Evolutionary conservation across 2,113 vertebrate genomes (phyloP).

Genomic region (Variabilichromis moorii): DNA sequence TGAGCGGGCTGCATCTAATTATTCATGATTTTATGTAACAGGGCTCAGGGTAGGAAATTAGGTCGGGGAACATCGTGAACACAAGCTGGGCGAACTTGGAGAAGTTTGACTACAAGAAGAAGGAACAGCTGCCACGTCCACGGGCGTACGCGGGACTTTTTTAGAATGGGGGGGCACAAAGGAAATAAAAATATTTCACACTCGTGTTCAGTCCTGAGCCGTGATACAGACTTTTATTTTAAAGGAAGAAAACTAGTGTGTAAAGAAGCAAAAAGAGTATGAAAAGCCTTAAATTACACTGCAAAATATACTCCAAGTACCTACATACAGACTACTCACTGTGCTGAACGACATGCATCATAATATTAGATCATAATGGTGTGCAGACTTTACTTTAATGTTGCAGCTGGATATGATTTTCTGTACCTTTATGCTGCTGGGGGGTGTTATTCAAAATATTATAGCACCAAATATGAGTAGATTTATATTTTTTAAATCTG

Average conservation of each 20-base stretch:
- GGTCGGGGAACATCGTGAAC: constrained; percentile 7
- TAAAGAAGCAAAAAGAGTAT: not conserved
- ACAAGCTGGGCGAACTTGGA: not conserved
- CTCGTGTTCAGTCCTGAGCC: not conserved
- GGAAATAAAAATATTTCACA: not conserved
- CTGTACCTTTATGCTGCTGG: not conserved
- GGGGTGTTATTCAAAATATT: not conserved
- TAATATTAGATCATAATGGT: not conserved
- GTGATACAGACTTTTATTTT: not conserved
- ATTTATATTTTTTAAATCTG: not conserved
- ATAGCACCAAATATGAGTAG: not conserved
- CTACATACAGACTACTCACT: not conserved
- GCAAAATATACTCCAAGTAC: not conserved
- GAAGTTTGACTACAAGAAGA: not conserved
- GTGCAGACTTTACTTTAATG: not conserved
- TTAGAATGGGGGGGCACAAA: not conserved
- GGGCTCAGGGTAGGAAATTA: constrained; percentile 12
- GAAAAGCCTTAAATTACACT: not conserved
- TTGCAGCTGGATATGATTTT: not conserved
- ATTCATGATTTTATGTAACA: constrained; percentile 35
- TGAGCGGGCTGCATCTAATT: not conserved
- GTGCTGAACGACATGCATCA: not conserved
- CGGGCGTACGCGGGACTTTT: no score
- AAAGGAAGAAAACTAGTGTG: not conserved
- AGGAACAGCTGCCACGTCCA: not conserved